phyloP scores from a whole-genome alignment of 2,888 invertebrate genomes.

The Pachydiplax longipennis region DNA sequence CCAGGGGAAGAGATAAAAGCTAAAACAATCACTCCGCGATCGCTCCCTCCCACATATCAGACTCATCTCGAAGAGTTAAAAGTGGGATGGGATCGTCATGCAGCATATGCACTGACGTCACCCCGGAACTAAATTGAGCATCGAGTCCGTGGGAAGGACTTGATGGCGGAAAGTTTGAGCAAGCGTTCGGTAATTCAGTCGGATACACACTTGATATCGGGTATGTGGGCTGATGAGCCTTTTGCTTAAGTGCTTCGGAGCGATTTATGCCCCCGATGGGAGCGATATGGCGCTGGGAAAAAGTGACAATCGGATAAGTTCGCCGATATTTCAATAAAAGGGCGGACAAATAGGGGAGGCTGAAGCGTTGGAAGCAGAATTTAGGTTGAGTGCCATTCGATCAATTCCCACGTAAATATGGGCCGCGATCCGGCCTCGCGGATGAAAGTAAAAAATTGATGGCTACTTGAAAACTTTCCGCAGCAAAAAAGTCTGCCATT shows the following conservation, averaged over 20 bases:
- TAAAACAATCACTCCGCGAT: neutral
- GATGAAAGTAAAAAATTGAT: too few relatives aligned
- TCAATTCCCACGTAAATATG: neutral
- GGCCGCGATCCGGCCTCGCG: too few relatives aligned
- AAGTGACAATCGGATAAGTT: neutral
- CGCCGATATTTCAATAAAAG: neutral
- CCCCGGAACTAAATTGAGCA: neutral
- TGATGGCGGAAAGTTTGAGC: neutral
- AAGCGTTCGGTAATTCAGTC: neutral
- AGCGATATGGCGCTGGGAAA: neutral
- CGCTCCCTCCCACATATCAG: neutral
- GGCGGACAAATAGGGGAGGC: neutral
- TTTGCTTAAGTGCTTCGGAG: neutral
- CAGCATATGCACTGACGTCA: neutral
- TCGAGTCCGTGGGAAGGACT: neutral
- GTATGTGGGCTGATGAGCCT: neutral
- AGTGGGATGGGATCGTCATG: too few relatives aligned
- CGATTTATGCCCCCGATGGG: neutral
- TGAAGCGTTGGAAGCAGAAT: neutral
- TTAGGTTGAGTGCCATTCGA: neutral
- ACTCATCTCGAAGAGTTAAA: neutral
- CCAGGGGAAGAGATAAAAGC: neutral
- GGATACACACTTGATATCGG: too few relatives aligned
- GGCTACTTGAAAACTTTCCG: too few relatives aligned
- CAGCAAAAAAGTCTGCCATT: too few relatives aligned